phyloP scores from a whole-genome alignment of 2,113 vertebrate species.

The Gymnorhina tibicen region DNA sequence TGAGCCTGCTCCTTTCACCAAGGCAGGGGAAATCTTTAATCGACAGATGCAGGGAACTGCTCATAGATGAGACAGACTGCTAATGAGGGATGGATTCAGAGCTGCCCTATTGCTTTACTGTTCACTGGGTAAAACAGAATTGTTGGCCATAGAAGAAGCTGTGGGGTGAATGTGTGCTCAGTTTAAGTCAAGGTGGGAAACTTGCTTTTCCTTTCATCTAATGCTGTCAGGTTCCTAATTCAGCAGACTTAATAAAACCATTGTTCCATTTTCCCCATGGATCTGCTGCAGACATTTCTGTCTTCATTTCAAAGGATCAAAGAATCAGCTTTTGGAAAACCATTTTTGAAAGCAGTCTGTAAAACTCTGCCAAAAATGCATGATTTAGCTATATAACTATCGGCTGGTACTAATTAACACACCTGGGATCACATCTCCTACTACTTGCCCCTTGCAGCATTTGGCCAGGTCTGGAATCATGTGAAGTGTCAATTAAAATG shows the following conservation, averaged over 20 bases:
- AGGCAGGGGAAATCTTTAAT: conserved; percentile 57
- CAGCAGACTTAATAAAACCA: conserved; percentile 4
- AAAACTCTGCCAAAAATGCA: not conserved
- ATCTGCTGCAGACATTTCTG: not conserved
- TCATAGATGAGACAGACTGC: conserved; percentile 18
- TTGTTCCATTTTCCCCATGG: not conserved
- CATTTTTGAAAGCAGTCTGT: not conserved
- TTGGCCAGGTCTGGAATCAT: not conserved
- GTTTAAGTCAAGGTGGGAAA: not conserved
- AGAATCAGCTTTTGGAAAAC: not conserved
- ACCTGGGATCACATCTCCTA: not conserved
- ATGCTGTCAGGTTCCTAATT: not conserved
- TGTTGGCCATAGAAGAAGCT: not conserved
- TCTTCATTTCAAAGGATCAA: not conserved
- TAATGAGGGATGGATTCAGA: conserved; percentile 39
- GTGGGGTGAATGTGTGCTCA: not conserved
- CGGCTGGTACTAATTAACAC: not conserved
- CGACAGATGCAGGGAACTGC: not conserved
- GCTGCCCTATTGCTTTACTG: not conserved
- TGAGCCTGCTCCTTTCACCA: conserved; percentile 22
- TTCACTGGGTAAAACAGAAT: not conserved
- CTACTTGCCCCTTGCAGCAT: not conserved
- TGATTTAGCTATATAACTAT: not conserved
- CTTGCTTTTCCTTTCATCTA: not conserved
- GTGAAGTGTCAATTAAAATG: not conserved